Conservation (phyloP, 2,888 invertebrate species). For the Arge pagana region DNA sequence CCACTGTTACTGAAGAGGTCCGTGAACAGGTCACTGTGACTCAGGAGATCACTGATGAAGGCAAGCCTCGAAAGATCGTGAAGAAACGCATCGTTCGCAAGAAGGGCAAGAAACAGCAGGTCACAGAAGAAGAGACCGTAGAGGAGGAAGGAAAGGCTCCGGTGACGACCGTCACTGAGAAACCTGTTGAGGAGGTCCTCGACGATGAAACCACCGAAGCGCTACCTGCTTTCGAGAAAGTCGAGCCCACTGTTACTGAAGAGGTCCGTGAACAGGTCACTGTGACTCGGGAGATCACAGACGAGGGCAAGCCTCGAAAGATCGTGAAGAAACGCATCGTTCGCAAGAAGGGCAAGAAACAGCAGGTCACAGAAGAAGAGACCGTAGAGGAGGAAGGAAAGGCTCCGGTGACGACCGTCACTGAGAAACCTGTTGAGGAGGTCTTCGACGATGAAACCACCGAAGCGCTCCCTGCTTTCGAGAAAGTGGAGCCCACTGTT, state of each 20-base stretch:
- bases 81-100: constrained; percentile 59
- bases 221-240: constrained; percentile 12
- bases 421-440: constrained; percentile 38
- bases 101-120: constrained; percentile 51
- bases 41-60: constrained; percentile 40
- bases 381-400: constrained; percentile 58
- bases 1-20: constrained; percentile 34
- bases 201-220: constrained; percentile 7
- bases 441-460: constrained; percentile 7
- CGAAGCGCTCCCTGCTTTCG: constrained; percentile 18
- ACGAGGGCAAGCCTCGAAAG: constrained; percentile 53
- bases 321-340: constrained; percentile 48
- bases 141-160: constrained; percentile 51
- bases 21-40: constrained; percentile 43
- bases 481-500: constrained; percentile 42
- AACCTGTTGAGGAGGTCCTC: constrained; percentile 15
- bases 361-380: constrained; percentile 59
- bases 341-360: constrained; percentile 55
- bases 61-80: constrained; percentile 45
- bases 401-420: constrained; percentile 53
- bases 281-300: constrained; percentile 55
- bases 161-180: constrained; percentile 41
- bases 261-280: constrained; percentile 24
- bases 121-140: constrained; percentile 46
- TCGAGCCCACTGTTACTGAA: constrained; percentile 4